Evolutionary conservation across 2,888 invertebrate genomes (phyloP).

Genomic region (Endomychus coccineus): DNA sequence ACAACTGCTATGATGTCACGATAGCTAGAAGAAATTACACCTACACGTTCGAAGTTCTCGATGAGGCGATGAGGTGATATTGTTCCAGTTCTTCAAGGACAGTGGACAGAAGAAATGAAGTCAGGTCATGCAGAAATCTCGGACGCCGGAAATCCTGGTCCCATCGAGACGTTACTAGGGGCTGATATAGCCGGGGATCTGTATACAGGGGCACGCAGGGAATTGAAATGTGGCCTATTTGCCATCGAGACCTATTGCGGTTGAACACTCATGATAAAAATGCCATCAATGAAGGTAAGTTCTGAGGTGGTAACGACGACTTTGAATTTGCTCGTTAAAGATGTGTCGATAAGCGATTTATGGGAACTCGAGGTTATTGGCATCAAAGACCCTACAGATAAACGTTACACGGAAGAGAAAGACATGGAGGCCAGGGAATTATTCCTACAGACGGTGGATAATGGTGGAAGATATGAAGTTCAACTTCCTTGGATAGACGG

Average conservation of each 20-base stretch:
- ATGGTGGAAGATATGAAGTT: slow-evolving; percentile 31
- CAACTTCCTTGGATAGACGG: slow-evolving; percentile 31
- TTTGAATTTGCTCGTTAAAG: slow-evolving; percentile 10
- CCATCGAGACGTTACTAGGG: slow-evolving; percentile 7
- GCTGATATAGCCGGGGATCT: slow-evolving; percentile 8
- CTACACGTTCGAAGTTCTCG: slow-evolving; percentile 6
- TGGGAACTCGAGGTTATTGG: slow-evolving; percentile 33
- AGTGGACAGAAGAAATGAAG: slow-evolving; percentile 6
- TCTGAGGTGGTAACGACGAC: no score
- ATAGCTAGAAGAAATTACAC: neutral
- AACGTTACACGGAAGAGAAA: slow-evolving; percentile 18
- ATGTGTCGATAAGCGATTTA: slow-evolving; percentile 25
- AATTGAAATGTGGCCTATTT: slow-evolving; percentile 23
- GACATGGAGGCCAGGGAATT: slow-evolving; percentile 22
- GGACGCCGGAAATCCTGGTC: neutral
- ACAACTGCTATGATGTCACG: slow-evolving; percentile 4
- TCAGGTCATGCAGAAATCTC: neutral
- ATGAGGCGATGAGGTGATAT: slow-evolving; percentile 5
- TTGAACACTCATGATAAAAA: slow-evolving; percentile 30
- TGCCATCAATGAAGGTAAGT: no score
- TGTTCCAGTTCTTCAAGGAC: slow-evolving; percentile 4
- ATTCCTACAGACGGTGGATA: slow-evolving; percentile 28
- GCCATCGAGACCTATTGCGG: slow-evolving; percentile 26
- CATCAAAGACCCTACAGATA: slow-evolving; percentile 29
- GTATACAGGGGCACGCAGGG: slow-evolving; percentile 12